Percentiles rank a stretch among this genome's conserved stretches.
Evolutionary conservation across 2,888 invertebrate species (phyloP).

Genomic region (Conistra vaccinii): DNA sequence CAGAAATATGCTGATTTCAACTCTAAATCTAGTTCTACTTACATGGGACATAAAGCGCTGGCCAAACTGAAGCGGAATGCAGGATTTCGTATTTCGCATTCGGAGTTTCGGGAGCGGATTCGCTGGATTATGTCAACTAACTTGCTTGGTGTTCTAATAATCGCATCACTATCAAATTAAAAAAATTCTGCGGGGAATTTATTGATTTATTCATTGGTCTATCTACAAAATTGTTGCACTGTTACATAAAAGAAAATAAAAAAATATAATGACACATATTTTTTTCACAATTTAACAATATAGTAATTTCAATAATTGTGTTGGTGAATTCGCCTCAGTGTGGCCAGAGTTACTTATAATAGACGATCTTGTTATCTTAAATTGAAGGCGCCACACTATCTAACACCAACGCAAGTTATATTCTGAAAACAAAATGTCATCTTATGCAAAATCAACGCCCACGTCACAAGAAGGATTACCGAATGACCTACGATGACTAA

Average conservation of each 20-base stretch:
- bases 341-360: neutral
- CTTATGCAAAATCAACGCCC: neutral
- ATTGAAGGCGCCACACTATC: neutral
- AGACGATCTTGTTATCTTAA: neutral
- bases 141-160: too few relatives aligned
- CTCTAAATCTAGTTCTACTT: neutral
- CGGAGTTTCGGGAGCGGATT: too few relatives aligned
- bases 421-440: neutral
- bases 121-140: too few relatives aligned
- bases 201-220: too few relatives aligned
- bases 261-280: too few relatives aligned
- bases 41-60: neutral
- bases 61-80: neutral
- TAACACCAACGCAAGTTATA: neutral
- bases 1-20: neutral
- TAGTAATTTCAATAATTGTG: too few relatives aligned
- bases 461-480: conserved; percentile 30
- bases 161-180: too few relatives aligned
- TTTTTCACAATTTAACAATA: too few relatives aligned
- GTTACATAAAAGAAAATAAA: too few relatives aligned
- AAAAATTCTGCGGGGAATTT: too few relatives aligned
- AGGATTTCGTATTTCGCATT: too few relatives aligned
- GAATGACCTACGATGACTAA: conserved; percentile 39
- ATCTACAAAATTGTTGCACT: too few relatives aligned
- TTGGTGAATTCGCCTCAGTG: neutral